Conservation (phyloP, 2,888 invertebrate species). For the Macroteleia sp. region DNA sequence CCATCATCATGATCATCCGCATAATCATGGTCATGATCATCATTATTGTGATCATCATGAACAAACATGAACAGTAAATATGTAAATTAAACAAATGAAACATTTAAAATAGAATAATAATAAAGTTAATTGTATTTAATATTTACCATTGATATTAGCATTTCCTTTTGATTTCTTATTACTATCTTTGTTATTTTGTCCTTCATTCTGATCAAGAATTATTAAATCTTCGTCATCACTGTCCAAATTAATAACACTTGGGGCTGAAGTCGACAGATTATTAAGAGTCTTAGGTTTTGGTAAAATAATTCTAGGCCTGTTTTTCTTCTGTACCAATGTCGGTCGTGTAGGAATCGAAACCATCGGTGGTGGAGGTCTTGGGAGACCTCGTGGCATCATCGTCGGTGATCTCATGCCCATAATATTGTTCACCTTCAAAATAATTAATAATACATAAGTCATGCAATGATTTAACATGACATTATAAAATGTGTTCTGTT, state of each 20-base stretch:
- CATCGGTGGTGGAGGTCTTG: conserved; percentile 66
- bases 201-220: conserved; percentile 55
- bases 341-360: conserved; percentile 66
- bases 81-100: too few relatives aligned
- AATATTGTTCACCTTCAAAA: not conserved
- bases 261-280: conserved; percentile 23
- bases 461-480: too few relatives aligned
- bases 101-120: too few relatives aligned
- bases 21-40: too few relatives aligned
- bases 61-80: too few relatives aligned
- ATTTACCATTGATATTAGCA: too few relatives aligned
- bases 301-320: conserved; percentile 43
- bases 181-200: too few relatives aligned
- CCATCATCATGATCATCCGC: too few relatives aligned
- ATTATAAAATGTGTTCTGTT: too few relatives aligned
- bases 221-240: conserved; percentile 73
- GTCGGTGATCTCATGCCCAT: not conserved
- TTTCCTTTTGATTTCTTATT: too few relatives aligned
- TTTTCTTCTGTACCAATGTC: conserved; percentile 27
- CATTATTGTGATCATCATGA: too few relatives aligned
- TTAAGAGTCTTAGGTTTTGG: conserved; percentile 37
- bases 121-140: too few relatives aligned
- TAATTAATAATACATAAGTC: not conserved
- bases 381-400: conserved; percentile 5
- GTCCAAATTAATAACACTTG: conserved; percentile 75